Base-by-base conservation (phyloP, 2,113 vertebrate genomes). In the Pristiophorus japonicus region DNA sequence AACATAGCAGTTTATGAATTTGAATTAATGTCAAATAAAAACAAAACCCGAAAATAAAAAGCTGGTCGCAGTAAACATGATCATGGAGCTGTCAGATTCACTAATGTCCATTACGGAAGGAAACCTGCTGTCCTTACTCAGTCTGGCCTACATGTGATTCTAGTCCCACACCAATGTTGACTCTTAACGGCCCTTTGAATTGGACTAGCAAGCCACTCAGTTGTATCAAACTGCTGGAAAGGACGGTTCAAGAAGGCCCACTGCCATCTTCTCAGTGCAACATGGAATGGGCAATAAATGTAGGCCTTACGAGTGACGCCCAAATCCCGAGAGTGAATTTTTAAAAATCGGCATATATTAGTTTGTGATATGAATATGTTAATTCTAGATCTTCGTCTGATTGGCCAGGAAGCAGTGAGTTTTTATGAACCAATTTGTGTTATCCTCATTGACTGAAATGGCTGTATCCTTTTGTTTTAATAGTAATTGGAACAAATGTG, bases 401-500 rank as follows among this genome's bases (percentile, higher is more conserved):
- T 62, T 91, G 27, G 51, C n/a, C n/a, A n/a, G n/a, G n/a, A n/a
- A n/a, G n/a, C n/a, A n/a, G n/a, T n/a, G n/a, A n/a, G n/a, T n/a
- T n/a, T n/a, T n/a, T n/a, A n/a, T n/a, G n/a, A n/a, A n/a, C 10
- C 20, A 65, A 38, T 65, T 4, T 65, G n/a, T 65, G 22, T n/a
- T 59, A 91, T 85, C 42, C 38, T 38, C 78, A 84, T 42, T 47
- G 81, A 63, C 8, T 94, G 91, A 94, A 94, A 94, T 94, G 34
- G 63, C 18, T 24, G n/a, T 24, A 42, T 66, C 63, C 62, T 42
- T 94, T 94, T 65, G 8, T 66, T 94, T 94, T n/a, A 91, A 91
- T 59, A 91, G 51, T 91, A 45, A 66, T 2, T 66, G 63, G 62
- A 92, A 92, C 4, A 22, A 30, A 92, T 65, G 34, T 65, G 8